Evolutionary conservation across 1,140 invertebrate genomes (phyloP), one percentile per base, ranked within the genome.

Genomic region (Streblospio benedicti): DNA sequence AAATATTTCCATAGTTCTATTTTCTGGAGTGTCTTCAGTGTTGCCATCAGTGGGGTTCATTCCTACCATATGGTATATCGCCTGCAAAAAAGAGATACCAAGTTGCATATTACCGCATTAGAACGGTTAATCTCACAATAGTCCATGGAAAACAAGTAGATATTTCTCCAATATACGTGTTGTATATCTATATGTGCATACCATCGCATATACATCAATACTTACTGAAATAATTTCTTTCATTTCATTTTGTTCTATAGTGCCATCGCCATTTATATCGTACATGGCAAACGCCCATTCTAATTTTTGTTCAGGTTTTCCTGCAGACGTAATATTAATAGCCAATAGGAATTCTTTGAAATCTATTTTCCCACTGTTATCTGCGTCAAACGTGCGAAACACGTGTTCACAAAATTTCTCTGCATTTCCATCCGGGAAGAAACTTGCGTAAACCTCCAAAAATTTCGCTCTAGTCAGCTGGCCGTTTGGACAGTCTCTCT

Each of bases 401-500:
- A 63, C 61, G 12, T 63, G 61, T 31, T 63, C 56, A 45, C 61
- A 63, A 33, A 63, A 63, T 23, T 59, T 51, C 41, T 59, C 47
- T 2, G 61, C 61, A 52, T 62, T 62, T 23, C 55, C 55, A 52
- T 62, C 57, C 12, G 95, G 94, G 81, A 97, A 98, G 83, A 98
- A 81, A 65, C 81, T 79, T 35, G 81, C 96, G 82, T 99, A 99
- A 87, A 97, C 97, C 81, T 99, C 94, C 70, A 98, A 91, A 79
- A 99, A 99, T 81, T 99, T 99, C 56, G 91, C 89, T 53, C 93
- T 92, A 44, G 93, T 97, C 70, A 99, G 81, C 75, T 93, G 85
- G 60, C 96, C 96, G 76, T 96, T 95, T 16, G 96, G 96, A 82
- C 95, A 99, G 80, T 99, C 96, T 93, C 96, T 91, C 93, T 98